Evolutionary conservation across 2,113 vertebrate genomes (phyloP).

Genomic region (Maccullochella peelii): DNA sequence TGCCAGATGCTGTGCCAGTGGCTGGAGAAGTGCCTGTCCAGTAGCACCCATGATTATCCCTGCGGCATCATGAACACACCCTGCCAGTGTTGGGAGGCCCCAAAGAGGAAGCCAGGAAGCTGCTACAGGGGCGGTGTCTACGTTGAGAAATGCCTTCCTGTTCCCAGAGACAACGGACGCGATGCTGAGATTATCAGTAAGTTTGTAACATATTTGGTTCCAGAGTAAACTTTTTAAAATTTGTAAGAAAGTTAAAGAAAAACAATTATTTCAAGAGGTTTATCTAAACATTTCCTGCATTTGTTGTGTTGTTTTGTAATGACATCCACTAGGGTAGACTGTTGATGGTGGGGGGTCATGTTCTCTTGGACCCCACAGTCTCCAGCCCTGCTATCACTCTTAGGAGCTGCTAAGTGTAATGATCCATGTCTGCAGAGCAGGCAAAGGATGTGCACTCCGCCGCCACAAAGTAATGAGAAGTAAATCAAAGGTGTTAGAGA

Average conservation of each 20-base stretch:
- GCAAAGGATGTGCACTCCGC: conserved; percentile 53
- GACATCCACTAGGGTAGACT: conserved; percentile 4
- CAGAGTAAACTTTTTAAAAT: not conserved
- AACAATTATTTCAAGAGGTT: not conserved
- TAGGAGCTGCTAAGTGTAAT: conserved; percentile 47
- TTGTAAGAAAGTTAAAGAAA: not conserved
- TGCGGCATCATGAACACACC: conserved; percentile 99
- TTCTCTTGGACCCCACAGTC: not conserved
- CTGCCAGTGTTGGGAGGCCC: conserved; percentile 91
- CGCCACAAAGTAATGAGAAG: conserved; percentile 57
- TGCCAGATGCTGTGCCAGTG: conserved; percentile 99
- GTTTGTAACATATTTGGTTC: conserved; percentile 62
- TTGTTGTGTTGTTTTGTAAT: conserved; percentile 33
- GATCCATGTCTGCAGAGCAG: conserved; percentile 40
- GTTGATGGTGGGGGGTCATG: conserved; percentile 8
- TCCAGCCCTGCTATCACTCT: conserved; percentile 11
- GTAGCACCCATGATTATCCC: conserved; percentile 93
- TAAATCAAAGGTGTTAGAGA: conserved; percentile 67
- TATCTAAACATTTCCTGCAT: too few relatives aligned
- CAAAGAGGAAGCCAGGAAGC: conserved; percentile 89
- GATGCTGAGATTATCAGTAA: conserved; percentile 90
- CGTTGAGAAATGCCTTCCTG: conserved; percentile 91
- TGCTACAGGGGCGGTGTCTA: conserved; percentile 93
- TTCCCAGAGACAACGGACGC: conserved; percentile 87
- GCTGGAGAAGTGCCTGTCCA: conserved; percentile 92